Base-by-base conservation (phyloP, 2,113 vertebrate species). In the Rhinoptilus africanus region DNA sequence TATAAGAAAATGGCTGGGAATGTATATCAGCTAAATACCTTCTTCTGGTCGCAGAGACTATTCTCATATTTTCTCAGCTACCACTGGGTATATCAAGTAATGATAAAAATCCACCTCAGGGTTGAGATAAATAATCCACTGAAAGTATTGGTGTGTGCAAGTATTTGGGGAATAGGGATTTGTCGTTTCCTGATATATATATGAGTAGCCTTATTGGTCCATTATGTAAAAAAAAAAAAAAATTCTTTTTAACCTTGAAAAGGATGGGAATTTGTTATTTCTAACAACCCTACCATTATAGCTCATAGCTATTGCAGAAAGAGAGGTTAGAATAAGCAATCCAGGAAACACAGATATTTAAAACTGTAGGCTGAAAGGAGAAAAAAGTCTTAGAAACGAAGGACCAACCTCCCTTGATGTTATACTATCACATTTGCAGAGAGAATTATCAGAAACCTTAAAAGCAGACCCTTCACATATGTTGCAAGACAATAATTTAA, bases 111-210 rank as follows among this genome's bases (percentile, higher is more conserved):
- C 45, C 63, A 79, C 71, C 41, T 85, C 53, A 60, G 47, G 71
- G 53, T 66, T 80, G 45, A 94, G 74, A 90, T 71, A 92, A 94
- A 93, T 91, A 95, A 92, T 82, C 68, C 66, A 45, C 47, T 57
- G 32, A 57, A 93, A 78, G 56, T 88, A 86, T 30, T 67, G 28
- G 18, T 85, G 17, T 28, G 22, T 92, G 73, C 13, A 86, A 90
- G 35, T 57, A 76, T 91, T 91, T 85, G 14, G 37, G 57, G 57
- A 82, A 89, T 43, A 79, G 9, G 35, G 45, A 85, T 95, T 86
- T 91, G 14, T 47, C 37, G 0, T 57, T 83, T 92, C 68, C 53
- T 72, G 16, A 50, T 50, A 35, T 60, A 84, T 67, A 30, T 67
- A 35, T 19, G 27, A 68, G 24, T 50, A 57, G 5, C 22, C 34